These are phyloP conservation scores for Panagrolaimus sp. DNA, from an alignment of 1,140 invertebrate species.

Conservation along the genomic window DNA sequence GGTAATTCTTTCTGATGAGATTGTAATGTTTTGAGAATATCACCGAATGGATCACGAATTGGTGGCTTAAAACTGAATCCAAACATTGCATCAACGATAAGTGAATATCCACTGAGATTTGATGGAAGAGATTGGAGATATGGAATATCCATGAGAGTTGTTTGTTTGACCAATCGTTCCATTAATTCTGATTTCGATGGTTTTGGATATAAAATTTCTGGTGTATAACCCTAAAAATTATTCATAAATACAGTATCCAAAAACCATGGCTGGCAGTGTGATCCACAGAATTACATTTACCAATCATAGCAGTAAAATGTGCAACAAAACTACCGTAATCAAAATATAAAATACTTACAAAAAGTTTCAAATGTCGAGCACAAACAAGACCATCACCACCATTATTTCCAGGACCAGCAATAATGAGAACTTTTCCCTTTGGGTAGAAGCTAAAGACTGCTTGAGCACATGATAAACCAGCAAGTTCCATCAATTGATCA, in stretches of 20 bases:
- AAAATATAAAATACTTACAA: slow-evolving; percentile 64
- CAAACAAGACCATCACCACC: slow-evolving; percentile 95
- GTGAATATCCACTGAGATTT: slow-evolving; percentile 61
- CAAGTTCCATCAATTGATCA: slow-evolving; percentile 96
- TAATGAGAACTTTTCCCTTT: slow-evolving; percentile 62
- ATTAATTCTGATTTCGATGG: slow-evolving; percentile 76
- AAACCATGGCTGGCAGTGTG: neutral
- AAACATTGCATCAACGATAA: slow-evolving; percentile 89
- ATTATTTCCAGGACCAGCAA: slow-evolving; percentile 97
- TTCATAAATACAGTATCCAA: neutral
- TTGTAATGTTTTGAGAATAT: slow-evolving; percentile 70
- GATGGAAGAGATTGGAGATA: slow-evolving; percentile 68
- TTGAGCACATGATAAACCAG: slow-evolving; percentile 87
- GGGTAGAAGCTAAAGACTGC: slow-evolving; percentile 71
- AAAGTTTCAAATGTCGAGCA: slow-evolving; percentile 83
- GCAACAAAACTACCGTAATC: neutral
- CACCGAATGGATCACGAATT: slow-evolving; percentile 67
- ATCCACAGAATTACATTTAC: neutral
- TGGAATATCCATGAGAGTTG: slow-evolving; percentile 73
- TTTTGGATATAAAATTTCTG: slow-evolving; percentile 83
- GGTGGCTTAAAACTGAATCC: slow-evolving; percentile 96
- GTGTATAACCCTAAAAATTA: slow-evolving; percentile 69
- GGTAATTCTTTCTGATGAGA: slow-evolving; percentile 64
- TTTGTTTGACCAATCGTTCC: slow-evolving; percentile 77
- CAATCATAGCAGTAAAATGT: neutral